These are phyloP conservation scores for Mesorhabditis spiculigera DNA, from an alignment of 2,888 invertebrate genomes.

Conservation along the genomic window DNA sequence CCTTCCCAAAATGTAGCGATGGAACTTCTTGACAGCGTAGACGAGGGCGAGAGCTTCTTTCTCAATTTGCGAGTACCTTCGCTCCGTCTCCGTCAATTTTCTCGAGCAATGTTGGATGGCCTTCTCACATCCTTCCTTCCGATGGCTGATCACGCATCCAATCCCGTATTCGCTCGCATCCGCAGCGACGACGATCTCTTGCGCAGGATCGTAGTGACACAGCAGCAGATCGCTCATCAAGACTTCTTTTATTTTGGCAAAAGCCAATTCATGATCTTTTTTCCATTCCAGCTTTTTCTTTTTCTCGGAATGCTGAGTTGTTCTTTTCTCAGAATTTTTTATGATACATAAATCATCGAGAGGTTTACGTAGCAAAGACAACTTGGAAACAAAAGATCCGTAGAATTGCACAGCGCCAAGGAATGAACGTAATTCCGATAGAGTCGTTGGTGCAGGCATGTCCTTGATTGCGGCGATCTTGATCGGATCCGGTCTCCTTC, in stretches of 20 bases:
- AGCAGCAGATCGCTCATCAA: slow-evolving; percentile 40
- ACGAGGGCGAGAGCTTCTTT: slow-evolving; percentile 58
- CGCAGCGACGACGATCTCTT: slow-evolving; percentile 53
- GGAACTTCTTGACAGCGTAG: slow-evolving; percentile 60
- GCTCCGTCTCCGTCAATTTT: slow-evolving; percentile 23
- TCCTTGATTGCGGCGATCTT: slow-evolving; percentile 18
- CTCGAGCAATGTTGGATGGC: slow-evolving; percentile 26
- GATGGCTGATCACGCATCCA: slow-evolving; percentile 44
- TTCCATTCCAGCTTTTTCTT: too few relatives aligned
- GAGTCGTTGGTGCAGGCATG: slow-evolving; percentile 16
- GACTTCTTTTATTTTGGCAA: too few relatives aligned
- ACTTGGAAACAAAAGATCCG: slow-evolving; percentile 3
- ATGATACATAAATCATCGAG: slow-evolving; percentile 36
- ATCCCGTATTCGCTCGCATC: slow-evolving; percentile 59
- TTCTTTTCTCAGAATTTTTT: too few relatives aligned
- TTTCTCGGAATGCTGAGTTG: too few relatives aligned
- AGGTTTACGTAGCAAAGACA: slow-evolving; percentile 23
- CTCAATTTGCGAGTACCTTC: slow-evolving; percentile 42
- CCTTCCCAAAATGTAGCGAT: slow-evolving; percentile 59
- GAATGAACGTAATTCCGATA: slow-evolving; percentile 11
- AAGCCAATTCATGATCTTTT: too few relatives aligned
- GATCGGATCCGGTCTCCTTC: too few relatives aligned
- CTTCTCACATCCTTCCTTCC: slow-evolving; percentile 43
- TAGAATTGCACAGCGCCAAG: slow-evolving; percentile 21
- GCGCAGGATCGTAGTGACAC: slow-evolving; percentile 52